phyloP scores from a whole-genome alignment of 1,140 invertebrate species.

The Ruditapes philippinarum region DNA sequence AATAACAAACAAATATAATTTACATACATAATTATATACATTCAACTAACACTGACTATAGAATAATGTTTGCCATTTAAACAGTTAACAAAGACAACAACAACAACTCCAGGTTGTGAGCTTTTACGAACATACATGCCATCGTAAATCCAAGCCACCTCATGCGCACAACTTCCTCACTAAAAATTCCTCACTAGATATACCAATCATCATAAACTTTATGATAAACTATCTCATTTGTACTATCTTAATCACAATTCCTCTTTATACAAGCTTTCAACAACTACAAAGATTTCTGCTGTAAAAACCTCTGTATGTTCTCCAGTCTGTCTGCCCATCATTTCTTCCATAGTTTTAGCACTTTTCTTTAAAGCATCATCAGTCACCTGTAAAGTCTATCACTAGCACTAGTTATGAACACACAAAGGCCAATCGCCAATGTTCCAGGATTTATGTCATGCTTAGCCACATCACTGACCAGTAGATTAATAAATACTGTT shows the following conservation, averaged over 20 bases:
- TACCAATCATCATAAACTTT: no score
- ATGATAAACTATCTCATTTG: neutral
- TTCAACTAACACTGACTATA: neutral
- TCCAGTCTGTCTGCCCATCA: neutral
- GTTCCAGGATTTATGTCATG: neutral
- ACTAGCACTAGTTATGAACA: no score
- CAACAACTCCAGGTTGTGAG: no score
- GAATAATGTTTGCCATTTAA: neutral
- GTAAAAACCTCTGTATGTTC: neutral
- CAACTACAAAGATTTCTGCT: neutral
- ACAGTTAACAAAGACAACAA: slow-evolving; percentile 14
- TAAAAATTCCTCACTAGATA: no score
- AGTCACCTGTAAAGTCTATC: no score
- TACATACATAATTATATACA: neutral
- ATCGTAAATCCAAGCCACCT: no score
- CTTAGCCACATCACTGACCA: neutral
- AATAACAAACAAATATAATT: neutral
- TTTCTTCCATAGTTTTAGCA: neutral
- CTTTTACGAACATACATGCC: no score
- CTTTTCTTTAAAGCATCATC: neutral
- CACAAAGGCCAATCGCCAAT: no score
- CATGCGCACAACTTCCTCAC: no score
- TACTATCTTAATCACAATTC: neutral
- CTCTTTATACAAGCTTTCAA: neutral
- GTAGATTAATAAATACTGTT: neutral